Evolutionary conservation across 2,797 vertebrate species (phyloP), one percentile per base, ranked within the genome.

Genomic region (Fringilla coelebs): DNA sequence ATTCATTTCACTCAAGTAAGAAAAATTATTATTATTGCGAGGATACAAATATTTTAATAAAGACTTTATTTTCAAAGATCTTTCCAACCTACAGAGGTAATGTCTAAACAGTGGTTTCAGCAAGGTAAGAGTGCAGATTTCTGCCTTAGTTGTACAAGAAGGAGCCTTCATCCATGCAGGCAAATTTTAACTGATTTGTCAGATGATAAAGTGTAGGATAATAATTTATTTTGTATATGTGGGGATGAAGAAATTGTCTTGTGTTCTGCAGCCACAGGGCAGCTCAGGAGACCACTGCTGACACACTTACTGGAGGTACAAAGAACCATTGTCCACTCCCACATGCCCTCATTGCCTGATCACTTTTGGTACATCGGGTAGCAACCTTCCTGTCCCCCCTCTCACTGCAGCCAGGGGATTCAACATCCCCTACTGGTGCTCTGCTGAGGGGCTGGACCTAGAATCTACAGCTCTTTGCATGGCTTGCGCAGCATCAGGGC

Each of bases 1-100:
- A 62, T 68, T 93, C 72, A 74, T 82, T 86, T 86, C 45, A 87
- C 26, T 17, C n/a, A 87, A 61, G n/a, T 61, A 65, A 91, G 66
- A 67, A 84, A 88, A 93, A 71, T 6, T 80, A 58, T 55, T 90
- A 10, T 38, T 70, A 51, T 66, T 84, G 31, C 66, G 66, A 62
- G 71, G 34, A 74, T 73, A 57, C 22, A 87, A 74, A 63, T 76
- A 75, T 87, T 89, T 88, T 80, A 77, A 55, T 73, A 81, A 79
- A 40, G 51, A 7, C 55, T 87, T 89, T 29, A 6, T 77, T 94
- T 80, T 78, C 34, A 58, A 77, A 92, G 81, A 16, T 71, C 20
- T 58, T 82, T 67, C 18, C 24, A 40, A 12, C 11, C 55, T 72
- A 38, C 8, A 24, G 6, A 43, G 21, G 2, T 57, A 48, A n/a